Conservation (phyloP, 2,888 invertebrate species). For the Serripes groenlandicus region DNA sequence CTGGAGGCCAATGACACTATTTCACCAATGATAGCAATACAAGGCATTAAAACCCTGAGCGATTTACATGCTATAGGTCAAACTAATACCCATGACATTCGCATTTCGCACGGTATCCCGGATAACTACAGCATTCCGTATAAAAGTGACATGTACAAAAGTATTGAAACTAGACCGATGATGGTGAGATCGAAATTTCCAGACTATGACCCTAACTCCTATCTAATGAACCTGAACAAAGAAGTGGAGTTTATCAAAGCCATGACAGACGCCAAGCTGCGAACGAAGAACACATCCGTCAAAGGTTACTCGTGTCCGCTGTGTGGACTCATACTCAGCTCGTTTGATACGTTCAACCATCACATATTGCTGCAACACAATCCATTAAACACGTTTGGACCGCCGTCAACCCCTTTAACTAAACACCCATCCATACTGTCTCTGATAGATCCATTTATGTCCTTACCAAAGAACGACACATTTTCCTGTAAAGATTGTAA, state of each 20-base stretch:
- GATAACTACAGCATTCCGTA: not conserved
- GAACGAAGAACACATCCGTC: not conserved
- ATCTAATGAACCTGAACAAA: not conserved
- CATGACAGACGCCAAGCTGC: slow-evolving; percentile 31
- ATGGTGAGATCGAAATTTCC: not conserved
- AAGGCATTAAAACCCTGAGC: not conserved
- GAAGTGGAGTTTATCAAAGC: slow-evolving; percentile 43
- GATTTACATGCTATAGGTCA: not conserved
- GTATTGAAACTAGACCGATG: no score
- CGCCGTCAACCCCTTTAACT: not conserved
- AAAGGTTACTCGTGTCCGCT: slow-evolving; percentile 27
- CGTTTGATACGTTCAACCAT: slow-evolving; percentile 32
- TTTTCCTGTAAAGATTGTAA: slow-evolving; percentile 18
- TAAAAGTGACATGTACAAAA: not conserved
- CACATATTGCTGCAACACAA: slow-evolving; percentile 32
- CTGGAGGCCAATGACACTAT: slow-evolving; percentile 14
- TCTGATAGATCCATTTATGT: not conserved
- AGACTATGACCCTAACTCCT: not conserved
- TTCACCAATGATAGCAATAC: not conserved
- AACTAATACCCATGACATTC: not conserved
- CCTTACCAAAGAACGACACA: slow-evolving; percentile 6
- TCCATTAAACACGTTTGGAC: slow-evolving; percentile 15
- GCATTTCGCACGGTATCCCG: not conserved
- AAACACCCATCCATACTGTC: slow-evolving; percentile 2
- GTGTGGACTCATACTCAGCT: slow-evolving; percentile 5